A percentile compares a stretch with the other conserved stretches of the same genome.
These are phyloP conservation scores for Clarias batrachus DNA, from an alignment of 2,113 vertebrate species.

Conservation along the genomic window DNA sequence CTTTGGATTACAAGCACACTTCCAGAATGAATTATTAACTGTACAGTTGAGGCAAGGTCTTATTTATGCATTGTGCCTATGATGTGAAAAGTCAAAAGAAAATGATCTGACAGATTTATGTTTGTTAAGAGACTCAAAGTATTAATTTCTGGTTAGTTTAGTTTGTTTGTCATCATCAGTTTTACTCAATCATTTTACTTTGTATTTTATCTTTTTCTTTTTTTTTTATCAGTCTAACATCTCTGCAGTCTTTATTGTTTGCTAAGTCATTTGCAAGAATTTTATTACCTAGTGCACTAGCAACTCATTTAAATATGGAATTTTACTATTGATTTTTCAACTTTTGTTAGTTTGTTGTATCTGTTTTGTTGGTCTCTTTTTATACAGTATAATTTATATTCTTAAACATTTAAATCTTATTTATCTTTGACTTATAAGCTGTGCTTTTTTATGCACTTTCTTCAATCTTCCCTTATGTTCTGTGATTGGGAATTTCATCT, in stretches of 20 bases:
- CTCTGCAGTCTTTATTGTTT: neutral
- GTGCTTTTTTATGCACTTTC: neutral
- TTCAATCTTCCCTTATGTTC: neutral
- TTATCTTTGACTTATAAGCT: neutral
- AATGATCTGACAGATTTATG: slow-evolving; percentile 6
- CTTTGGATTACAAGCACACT: no score
- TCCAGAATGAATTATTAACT: no score
- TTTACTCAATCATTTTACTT: neutral
- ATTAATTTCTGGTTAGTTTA: neutral
- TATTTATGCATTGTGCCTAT: neutral
- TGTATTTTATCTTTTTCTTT: neutral
- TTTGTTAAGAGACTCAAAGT: neutral
- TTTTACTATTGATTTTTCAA: neutral
- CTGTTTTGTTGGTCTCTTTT: neutral
- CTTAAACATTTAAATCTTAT: neutral
- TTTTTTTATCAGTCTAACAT: no score
- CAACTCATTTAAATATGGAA: neutral
- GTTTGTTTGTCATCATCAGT: neutral
- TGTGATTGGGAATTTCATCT: slow-evolving; percentile 5
- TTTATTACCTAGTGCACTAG: neutral
- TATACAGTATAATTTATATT: neutral
- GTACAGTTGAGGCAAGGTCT: neutral
- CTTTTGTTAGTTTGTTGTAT: neutral
- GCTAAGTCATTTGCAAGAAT: neutral
- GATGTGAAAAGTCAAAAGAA: neutral